phyloP scores from a whole-genome alignment of 2,888 invertebrate genomes.

The Drosophila sordidula region DNA sequence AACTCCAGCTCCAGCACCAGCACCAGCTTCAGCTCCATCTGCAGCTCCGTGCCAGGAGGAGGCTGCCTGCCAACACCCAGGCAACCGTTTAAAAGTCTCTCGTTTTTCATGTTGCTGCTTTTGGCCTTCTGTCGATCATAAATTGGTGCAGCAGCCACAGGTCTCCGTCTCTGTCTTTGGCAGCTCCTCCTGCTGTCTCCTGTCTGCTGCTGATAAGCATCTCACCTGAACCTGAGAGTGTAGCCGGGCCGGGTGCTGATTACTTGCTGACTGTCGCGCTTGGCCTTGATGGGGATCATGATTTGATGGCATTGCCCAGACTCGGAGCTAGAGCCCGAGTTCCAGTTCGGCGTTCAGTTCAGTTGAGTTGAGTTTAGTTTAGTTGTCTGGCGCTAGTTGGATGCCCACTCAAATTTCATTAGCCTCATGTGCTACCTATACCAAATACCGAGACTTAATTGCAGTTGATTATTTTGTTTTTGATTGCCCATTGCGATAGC shows the following conservation, averaged over 20 bases:
- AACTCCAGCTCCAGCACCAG: slow-evolving; percentile 2
- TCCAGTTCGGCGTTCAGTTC: slow-evolving; percentile 7
- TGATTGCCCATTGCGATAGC: slow-evolving; percentile 46
- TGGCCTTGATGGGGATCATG: slow-evolving; percentile 72
- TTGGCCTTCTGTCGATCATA: slow-evolving; percentile 74
- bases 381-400: slow-evolving; percentile 41
- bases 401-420: slow-evolving; percentile 68
- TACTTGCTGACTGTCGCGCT: slow-evolving; percentile 65
- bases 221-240: slow-evolving; percentile 44
- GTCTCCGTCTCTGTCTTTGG: slow-evolving; percentile 20
- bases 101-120: slow-evolving; percentile 37
- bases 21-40: slow-evolving; percentile 1
- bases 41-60: slow-evolving; percentile 22
- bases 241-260: slow-evolving; percentile 59
- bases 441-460: slow-evolving; percentile 41
- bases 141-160: slow-evolving; percentile 70
- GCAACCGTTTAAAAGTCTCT: slow-evolving; percentile 24
- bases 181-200: slow-evolving; percentile 42
- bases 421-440: slow-evolving; percentile 65
- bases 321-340: neutral
- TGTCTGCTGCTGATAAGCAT: slow-evolving; percentile 71
- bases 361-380: slow-evolving; percentile 3
- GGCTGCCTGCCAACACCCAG: slow-evolving; percentile 54
- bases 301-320: slow-evolving; percentile 57
- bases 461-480: slow-evolving; percentile 56